Evolutionary conservation across 1,140 invertebrate genomes (phyloP), one percentile per base, ranked within the genome.

Genomic region (Drosophila albomicans): DNA sequence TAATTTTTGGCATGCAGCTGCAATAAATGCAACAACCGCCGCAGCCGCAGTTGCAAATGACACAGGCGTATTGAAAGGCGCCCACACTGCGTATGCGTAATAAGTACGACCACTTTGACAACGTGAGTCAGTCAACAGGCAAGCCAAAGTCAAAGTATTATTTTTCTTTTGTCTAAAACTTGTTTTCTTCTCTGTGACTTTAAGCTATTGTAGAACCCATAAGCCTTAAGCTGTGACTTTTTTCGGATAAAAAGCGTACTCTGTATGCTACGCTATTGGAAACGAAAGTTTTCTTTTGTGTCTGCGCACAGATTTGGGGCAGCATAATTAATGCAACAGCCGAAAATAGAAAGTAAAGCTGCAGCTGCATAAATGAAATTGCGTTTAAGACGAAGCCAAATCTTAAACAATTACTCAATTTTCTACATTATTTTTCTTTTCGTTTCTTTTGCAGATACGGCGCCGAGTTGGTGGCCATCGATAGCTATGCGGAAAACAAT

Each of bases 401-500:
- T 8, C 30, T 52, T n/a, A 16, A 43, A 58, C 52, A 58, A 59
- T 59, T 45, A 4, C 35, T 43, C n/a, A 13, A 49, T 32, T 41
- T 41, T 10, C 35, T 38, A 3, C 6, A 0, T 10, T 25, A 25
- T 25, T 25, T 25, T 43, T 52, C 3, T 54, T 13, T 61, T 46
- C 74, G 78, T 74, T 73, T 71, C 75, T 69, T 45, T 93, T 92
- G 28, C 88, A 98, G 98, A 93, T 99, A 98, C 93, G 98, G 98
- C 70, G 97, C 97, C 93, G 97, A 98, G 81, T 93, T 98, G 70
- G 97, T 98, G 94, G 95, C 97, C 51, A 96, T 98, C 68, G 97
- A 98, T 92, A 97, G 96, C 28, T 98, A 97, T 93, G 94, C 94
- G 76, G 97, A 98, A 94, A 98, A 98, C 93, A 99, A 99, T 92